These are phyloP conservation scores for Steinernema khuongi DNA, from an alignment of 1,140 invertebrate species.

Conservation along the genomic window DNA sequence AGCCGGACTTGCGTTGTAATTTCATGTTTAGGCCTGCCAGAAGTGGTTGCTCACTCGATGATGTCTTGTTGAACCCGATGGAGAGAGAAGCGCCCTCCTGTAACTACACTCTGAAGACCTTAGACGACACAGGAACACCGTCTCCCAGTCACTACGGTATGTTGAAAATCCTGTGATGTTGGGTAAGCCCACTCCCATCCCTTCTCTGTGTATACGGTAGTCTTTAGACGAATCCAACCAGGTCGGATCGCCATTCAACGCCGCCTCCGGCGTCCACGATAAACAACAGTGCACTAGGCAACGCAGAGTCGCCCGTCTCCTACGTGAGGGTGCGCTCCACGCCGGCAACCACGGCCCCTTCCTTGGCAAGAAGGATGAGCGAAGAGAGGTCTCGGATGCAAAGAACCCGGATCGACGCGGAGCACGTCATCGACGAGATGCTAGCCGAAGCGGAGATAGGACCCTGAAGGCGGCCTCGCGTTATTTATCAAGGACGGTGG, in stretches of 20 bases:
- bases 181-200: too few relatives aligned
- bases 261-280: background rate
- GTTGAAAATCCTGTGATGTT: too few relatives aligned
- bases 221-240: background rate
- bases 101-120: slow-evolving; percentile 1
- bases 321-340: background rate
- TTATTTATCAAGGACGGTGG: background rate
- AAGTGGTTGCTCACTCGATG: slow-evolving; percentile 16
- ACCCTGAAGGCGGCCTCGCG: background rate
- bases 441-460: background rate
- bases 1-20: background rate
- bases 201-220: too few relatives aligned
- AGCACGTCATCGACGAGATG: background rate
- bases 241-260: background rate
- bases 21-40: slow-evolving; percentile 3
- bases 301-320: background rate
- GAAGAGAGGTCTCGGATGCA: slow-evolving; percentile 6
- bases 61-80: slow-evolving; percentile 27
- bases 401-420: background rate
- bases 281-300: background rate
- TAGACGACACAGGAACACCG: slow-evolving; percentile 1
- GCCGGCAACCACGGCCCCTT: background rate
- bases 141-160: slow-evolving; percentile 8
- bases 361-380: background rate
- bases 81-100: slow-evolving; percentile 26